Evolutionary conservation across 2,888 invertebrate species (phyloP).

Genomic region (Drosophila merina): DNA sequence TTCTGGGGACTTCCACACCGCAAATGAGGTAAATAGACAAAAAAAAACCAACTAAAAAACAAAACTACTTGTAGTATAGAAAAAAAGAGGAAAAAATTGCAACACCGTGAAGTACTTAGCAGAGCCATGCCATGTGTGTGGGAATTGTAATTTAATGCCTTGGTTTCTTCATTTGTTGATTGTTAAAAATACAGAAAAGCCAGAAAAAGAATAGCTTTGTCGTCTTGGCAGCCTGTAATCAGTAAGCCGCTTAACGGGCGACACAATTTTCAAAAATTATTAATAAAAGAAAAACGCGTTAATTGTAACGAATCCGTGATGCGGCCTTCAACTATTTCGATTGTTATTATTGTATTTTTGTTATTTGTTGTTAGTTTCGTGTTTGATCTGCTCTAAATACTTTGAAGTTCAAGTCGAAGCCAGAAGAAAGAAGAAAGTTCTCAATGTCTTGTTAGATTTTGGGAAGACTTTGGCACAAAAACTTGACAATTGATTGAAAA

Average conservation of each 20-base stretch:
- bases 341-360: conserved; percentile 4
- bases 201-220: conserved; percentile 8
- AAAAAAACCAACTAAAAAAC: conserved; percentile 1
- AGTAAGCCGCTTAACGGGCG: conserved; percentile 65
- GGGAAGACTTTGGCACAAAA: neutral
- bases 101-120: conserved; percentile 21
- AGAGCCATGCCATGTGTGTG: neutral
- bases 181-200: neutral
- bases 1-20: conserved; percentile 62
- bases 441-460: neutral
- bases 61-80: conserved; percentile 1
- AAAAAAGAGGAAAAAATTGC: conserved; percentile 8
- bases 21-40: conserved; percentile 70
- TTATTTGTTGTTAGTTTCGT: conserved; percentile 26
- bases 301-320: conserved; percentile 52
- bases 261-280: conserved; percentile 49
- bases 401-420: conserved; percentile 21
- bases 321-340: conserved; percentile 60
- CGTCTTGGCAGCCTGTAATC: conserved; percentile 33
- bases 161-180: conserved; percentile 22
- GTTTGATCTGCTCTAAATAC: conserved; percentile 67
- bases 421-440: conserved; percentile 27
- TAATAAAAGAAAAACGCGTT: conserved; percentile 54
- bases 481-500: too few species aligned
- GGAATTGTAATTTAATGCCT: conserved; percentile 53